Conservation (phyloP, 2,888 invertebrate genomes). For the Orthosia incerta region DNA sequence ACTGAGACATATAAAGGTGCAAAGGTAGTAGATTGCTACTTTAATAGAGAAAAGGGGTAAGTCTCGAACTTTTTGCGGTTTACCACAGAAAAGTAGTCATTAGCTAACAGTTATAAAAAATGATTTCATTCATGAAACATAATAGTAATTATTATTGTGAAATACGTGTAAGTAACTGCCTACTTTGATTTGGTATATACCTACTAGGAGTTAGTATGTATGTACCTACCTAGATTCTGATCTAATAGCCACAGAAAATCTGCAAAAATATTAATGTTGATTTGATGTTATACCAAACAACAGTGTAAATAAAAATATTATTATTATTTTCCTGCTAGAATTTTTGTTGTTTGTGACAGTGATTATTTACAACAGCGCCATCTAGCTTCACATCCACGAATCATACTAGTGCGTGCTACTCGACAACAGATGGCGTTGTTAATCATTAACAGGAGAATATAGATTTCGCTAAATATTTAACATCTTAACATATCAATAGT, state of each 20-base stretch:
- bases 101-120: not conserved
- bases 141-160: not conserved
- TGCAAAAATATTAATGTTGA: too few relatives aligned
- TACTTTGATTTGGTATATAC: too few relatives aligned
- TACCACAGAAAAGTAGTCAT: not conserved
- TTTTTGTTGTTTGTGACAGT: too few relatives aligned
- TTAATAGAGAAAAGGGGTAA: not conserved
- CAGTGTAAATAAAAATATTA: not conserved
- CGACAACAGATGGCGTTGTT: conserved; percentile 77
- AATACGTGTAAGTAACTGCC: not conserved
- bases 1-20: too few relatives aligned
- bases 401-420: conserved; percentile 70
- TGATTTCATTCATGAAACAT: conserved; percentile 12
- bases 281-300: not conserved
- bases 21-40: too few relatives aligned
- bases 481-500: not conserved
- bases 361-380: conserved; percentile 52
- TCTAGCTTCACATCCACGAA: conserved; percentile 47
- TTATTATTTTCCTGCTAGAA: not conserved
- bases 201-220: too few relatives aligned
- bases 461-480: conserved; percentile 58
- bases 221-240: not conserved
- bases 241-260: too few relatives aligned
- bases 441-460: not conserved
- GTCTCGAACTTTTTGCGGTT: conserved; percentile 15